Evolutionary conservation across 1,140 invertebrate species (phyloP).

Genomic region (Holcopasites calliopsidis): DNA sequence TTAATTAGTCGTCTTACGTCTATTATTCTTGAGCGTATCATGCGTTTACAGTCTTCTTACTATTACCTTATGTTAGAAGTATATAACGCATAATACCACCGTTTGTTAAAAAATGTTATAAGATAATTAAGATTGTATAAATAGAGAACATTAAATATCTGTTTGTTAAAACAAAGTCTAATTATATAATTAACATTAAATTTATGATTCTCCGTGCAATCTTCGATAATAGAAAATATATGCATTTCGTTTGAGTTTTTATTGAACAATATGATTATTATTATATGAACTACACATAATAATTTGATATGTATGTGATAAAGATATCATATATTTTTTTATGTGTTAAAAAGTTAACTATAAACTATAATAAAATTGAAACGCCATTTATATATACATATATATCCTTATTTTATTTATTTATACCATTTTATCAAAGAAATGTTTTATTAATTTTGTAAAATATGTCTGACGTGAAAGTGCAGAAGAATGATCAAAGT

Average conservation of each 20-base stretch:
- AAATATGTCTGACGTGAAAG: background rate
- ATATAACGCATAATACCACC: constrained; percentile 49
- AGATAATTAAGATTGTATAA: constrained; percentile 54
- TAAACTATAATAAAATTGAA: constrained; percentile 33
- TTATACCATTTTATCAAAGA: background rate
- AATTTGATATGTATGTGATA: no score
- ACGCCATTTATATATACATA: constrained; percentile 15
- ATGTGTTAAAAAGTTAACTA: constrained; percentile 36
- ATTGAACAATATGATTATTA: constrained; percentile 22
- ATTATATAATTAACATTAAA: constrained; percentile 33
- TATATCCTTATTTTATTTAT: constrained; percentile 28
- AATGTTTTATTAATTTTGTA: background rate
- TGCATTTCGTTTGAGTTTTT: constrained; percentile 24
- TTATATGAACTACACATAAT: background rate
- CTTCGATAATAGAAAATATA: constrained; percentile 11
- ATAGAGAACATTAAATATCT: constrained; percentile 47
- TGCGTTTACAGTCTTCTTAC: constrained; percentile 53
- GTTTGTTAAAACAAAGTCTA: constrained; percentile 44
- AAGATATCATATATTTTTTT: constrained; percentile 41
- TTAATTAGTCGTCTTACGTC: constrained; percentile 44
- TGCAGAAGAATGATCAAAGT: background rate
- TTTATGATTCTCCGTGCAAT: constrained; percentile 32
- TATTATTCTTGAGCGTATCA: constrained; percentile 44
- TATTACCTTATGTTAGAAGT: constrained; percentile 51
- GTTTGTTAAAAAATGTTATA: constrained; percentile 61